Percentiles rank a stretch among this genome's conserved stretches.
These are phyloP conservation scores for Melanotaenia parkinsoni DNA, from an alignment of 2,797 vertebrate species.

Conservation along the genomic window DNA sequence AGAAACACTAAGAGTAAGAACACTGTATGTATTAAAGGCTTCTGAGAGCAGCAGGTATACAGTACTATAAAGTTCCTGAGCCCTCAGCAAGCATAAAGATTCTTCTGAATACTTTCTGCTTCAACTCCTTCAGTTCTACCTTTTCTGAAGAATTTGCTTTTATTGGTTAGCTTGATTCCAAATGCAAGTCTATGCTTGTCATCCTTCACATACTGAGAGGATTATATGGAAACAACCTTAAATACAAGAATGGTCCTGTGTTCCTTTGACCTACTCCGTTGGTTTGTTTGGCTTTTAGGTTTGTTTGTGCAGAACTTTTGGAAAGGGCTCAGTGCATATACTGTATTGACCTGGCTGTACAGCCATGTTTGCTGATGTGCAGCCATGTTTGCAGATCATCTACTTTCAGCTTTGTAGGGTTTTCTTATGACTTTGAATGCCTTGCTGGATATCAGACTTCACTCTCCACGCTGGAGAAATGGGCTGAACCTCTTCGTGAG, in stretches of 20 bases:
- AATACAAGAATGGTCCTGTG: conserved; percentile 44
- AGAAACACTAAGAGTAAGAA: conserved; percentile 60
- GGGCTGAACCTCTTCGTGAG: conserved; percentile 89
- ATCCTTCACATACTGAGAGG: conserved; percentile 69
- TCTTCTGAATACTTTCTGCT: conserved; percentile 63
- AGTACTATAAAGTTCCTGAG: conserved; percentile 82
- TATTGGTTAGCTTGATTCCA: conserved; percentile 46
- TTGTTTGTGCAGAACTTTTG: conserved; percentile 75
- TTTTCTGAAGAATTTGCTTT: conserved; percentile 48
- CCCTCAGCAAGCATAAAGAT: conserved; percentile 77
- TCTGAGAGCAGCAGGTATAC: conserved; percentile 75
- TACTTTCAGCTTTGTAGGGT: conserved; percentile 20
- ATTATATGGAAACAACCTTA: conserved; percentile 45
- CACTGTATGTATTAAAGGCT: conserved; percentile 76
- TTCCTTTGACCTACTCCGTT: conserved; percentile 49
- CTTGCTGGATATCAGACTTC: conserved; percentile 86
- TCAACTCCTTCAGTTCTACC: conserved; percentile 52
- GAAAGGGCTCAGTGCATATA: conserved; percentile 63
- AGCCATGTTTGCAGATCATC: conserved; percentile 49
- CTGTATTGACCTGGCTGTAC: conserved; percentile 51
- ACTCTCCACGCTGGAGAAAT: conserved; percentile 94
- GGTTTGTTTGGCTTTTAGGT: conserved; percentile 56
- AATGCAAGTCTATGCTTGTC: conserved; percentile 52
- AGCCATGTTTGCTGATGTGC: conserved; percentile 45
- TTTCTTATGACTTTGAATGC: conserved; percentile 41